Base-by-base conservation (phyloP, 2,888 invertebrate genomes). In the Chrysolina haemoptera region DNA sequence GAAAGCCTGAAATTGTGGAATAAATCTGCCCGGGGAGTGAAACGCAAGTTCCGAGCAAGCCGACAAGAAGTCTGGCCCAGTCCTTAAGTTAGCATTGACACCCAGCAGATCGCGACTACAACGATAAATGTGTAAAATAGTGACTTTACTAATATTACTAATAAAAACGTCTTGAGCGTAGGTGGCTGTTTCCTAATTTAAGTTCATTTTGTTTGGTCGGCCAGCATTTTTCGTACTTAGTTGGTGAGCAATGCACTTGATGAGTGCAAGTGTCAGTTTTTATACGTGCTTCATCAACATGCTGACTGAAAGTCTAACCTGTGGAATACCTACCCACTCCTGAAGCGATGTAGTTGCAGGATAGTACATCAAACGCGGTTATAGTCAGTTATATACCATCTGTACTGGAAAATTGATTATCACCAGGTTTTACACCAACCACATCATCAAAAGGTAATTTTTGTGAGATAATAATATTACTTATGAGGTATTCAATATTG, bases 131-230 rank as follows among this genome's bases (percentile, higher is more conserved):
- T 66, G 66, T 70, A 67, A 74, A 74, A 66, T 78, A 79, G 82
- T 81, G 81, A 80, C 79, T 82, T 81, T 82, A 81, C 81, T 80
- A 81, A 83, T 80, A 83, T 76, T 75, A 75, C 71, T 78, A 78
- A 78, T 78, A 83, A 82, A 82, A 82, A 79, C 81, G 82, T 82
- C 78, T 76, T 81, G 79, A 75, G 84, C 82, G 85, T 86, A 79
- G 83, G 86, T 82, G 82, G 84, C 80, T 80, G 82, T 86, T 85
- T 86, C 86, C 86, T 86, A 84, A 86, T 86, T 86, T 86, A 84
- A 85, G 84, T 78, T 76, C 78, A 70, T 78, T 76, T 75, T 73
- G 75, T 72, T 72, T 73, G 73, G 71, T 68, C 74, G 63, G 62
- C 75, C 65, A 70, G 70, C 63, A 68, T 75, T 72, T 77, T 65